A percentile compares a stretch with the other conserved stretches of the same genome.
These are phyloP conservation scores for Dreissena polymorpha DNA, from an alignment of 1,140 invertebrate genomes.

Conservation along the genomic window DNA sequence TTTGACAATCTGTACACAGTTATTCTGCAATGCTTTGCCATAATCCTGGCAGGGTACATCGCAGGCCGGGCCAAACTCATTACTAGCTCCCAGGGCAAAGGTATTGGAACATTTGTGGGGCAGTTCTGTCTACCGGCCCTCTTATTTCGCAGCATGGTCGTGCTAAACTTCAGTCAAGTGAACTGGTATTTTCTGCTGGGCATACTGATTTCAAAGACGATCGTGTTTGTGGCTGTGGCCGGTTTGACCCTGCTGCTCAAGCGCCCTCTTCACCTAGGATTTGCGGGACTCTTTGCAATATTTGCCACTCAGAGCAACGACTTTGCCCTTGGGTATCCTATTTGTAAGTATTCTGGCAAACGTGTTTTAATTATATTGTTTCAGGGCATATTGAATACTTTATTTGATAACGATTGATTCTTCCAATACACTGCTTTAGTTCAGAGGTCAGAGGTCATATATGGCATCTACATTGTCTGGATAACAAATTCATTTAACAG, in stretches of 20 bases:
- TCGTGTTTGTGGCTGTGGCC: conserved; percentile 92
- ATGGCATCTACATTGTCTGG: too few relatives aligned
- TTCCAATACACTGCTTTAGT: too few relatives aligned
- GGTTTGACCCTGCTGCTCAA: conserved; percentile 88
- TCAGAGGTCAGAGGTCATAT: too few relatives aligned
- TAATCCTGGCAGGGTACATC: conserved; percentile 94
- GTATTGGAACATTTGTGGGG: conserved; percentile 95
- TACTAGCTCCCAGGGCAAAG: conserved; percentile 90
- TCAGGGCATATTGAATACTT: too few relatives aligned
- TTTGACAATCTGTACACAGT: conserved; percentile 92
- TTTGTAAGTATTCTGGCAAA: conserved; percentile 85
- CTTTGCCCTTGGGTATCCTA: conserved; percentile 98
- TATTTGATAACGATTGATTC: too few relatives aligned
- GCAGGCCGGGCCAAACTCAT: conserved; percentile 93
- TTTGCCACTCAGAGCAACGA: conserved; percentile 99
- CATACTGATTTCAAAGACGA: conserved; percentile 91
- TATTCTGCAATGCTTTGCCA: conserved; percentile 93
- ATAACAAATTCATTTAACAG: too few relatives aligned
- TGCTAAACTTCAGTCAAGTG: conserved; percentile 88
- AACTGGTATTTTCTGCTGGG: conserved; percentile 95
- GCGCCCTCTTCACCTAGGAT: conserved; percentile 88
- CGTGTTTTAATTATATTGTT: not conserved
- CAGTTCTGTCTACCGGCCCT: conserved; percentile 95
- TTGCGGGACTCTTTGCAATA: conserved; percentile 95
- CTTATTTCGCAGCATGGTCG: conserved; percentile 94